Evolutionary conservation across 2,888 invertebrate genomes (phyloP).

Genomic region (Ptilodon capucinus): DNA sequence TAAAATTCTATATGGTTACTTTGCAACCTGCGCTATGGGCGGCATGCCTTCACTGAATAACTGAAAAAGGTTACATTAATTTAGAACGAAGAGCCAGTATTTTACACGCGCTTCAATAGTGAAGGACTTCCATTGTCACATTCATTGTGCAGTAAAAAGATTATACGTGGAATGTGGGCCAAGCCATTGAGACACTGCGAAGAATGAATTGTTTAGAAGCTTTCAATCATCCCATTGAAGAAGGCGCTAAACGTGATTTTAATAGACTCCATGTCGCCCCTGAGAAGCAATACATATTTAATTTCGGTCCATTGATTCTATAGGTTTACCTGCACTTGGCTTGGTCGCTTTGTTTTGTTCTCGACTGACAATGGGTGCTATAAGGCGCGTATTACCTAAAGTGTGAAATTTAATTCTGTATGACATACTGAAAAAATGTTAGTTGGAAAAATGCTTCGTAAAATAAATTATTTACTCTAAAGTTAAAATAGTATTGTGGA

Average conservation of each 20-base stretch:
- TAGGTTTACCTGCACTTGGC: conserved; percentile 52
- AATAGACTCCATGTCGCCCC: conserved; percentile 80
- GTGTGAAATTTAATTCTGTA: conserved; percentile 2
- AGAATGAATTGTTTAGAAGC: conserved; percentile 76
- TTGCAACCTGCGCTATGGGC: conserved; percentile 58
- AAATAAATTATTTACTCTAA: neutral
- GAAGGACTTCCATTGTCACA: conserved; percentile 64
- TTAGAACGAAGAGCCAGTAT: conserved; percentile 63
- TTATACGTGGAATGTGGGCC: conserved; percentile 74
- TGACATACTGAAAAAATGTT: too few species aligned
- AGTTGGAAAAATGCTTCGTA: neutral
- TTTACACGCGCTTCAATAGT: conserved; percentile 64
- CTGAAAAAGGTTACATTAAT: conserved; percentile 75
- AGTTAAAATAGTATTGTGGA: too few species aligned
- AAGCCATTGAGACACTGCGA: conserved; percentile 65
- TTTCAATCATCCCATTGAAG: conserved; percentile 78
- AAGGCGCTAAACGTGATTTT: conserved; percentile 78
- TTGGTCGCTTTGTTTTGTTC: conserved; percentile 34
- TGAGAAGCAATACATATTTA: conserved; percentile 65
- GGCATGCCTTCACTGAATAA: conserved; percentile 64
- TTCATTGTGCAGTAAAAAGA: conserved; percentile 71
- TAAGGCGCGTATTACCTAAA: neutral
- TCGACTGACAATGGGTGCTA: neutral
- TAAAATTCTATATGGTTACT: conserved; percentile 7
- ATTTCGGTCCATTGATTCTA: conserved; percentile 61